A percentile compares a stretch with the other conserved stretches of the same genome.
Evolutionary conservation across 2,797 vertebrate species (phyloP).

Genomic region (Synanceia verrucosa): DNA sequence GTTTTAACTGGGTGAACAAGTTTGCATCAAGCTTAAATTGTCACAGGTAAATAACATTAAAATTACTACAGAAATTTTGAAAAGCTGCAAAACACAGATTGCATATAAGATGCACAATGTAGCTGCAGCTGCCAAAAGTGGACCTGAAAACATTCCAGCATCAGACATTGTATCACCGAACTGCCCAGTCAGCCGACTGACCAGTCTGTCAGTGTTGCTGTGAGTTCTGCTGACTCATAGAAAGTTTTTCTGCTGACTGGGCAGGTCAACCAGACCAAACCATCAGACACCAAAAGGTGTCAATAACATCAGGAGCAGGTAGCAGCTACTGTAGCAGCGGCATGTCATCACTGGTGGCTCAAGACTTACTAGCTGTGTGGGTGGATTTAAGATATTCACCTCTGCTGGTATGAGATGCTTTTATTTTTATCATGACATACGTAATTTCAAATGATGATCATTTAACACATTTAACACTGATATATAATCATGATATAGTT

Average conservation of each 20-base stretch:
- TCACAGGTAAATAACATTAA: not conserved
- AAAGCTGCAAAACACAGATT: not conserved
- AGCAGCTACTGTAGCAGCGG: constrained; percentile 46
- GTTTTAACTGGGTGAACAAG: not conserved
- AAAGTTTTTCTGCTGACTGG: constrained; percentile 57
- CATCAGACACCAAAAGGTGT: constrained; percentile 46
- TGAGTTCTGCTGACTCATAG: constrained; percentile 63
- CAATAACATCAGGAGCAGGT: constrained; percentile 56
- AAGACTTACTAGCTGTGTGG: not conserved
- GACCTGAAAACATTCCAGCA: not conserved
- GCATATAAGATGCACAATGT: not conserved
- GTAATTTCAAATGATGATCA: not conserved
- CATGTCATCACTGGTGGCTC: constrained; percentile 3
- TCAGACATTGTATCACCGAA: constrained; percentile 14
- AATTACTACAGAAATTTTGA: not conserved
- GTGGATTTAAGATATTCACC: not conserved
- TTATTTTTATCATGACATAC: too few species aligned
- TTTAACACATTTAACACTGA: not conserved
- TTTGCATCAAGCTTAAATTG: not conserved
- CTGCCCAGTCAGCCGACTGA: constrained; percentile 3
- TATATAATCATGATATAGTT: not conserved
- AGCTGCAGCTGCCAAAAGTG: not conserved
- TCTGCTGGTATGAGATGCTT: not conserved
- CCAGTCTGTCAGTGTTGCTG: constrained; percentile 29
- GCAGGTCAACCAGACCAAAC: constrained; percentile 36